Conservation (phyloP, 2,113 vertebrate species). For the Oxyruncus cristatus region DNA sequence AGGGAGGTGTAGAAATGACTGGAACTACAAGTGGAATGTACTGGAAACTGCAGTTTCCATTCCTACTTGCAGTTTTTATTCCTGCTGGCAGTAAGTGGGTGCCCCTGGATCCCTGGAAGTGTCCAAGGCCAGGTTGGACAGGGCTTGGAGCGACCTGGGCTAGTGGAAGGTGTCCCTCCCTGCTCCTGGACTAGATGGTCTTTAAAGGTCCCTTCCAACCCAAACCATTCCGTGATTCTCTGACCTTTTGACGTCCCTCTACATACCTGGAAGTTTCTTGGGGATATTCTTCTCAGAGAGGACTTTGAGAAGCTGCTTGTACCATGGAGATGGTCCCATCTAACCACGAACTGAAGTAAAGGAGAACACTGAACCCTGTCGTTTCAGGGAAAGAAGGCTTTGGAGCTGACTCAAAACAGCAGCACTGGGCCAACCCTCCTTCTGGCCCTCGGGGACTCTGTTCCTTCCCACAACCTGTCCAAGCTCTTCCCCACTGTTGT, state of each 20-base stretch:
- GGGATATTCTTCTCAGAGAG: neutral
- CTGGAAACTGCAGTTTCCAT: neutral
- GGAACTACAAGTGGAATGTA: neutral
- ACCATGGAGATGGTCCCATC: neutral
- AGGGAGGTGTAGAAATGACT: neutral
- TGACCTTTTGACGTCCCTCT: neutral
- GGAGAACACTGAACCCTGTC: neutral
- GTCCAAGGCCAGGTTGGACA: neutral
- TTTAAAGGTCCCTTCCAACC: neutral
- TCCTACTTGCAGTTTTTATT: neutral
- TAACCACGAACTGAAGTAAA: neutral
- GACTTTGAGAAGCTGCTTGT: neutral
- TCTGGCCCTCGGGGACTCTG: neutral
- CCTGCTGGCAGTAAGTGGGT: neutral
- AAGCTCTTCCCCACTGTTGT: accelerated
- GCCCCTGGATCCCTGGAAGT: neutral
- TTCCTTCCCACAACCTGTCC: neutral
- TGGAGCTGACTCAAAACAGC: neutral
- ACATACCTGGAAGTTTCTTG: neutral
- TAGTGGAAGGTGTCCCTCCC: neutral
- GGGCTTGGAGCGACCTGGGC: neutral
- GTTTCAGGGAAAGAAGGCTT: neutral
- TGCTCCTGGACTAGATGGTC: neutral
- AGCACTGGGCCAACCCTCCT: neutral
- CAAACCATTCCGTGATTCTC: neutral